A percentile compares a stretch with the other conserved stretches of the same genome.
These are phyloP conservation scores for Dromaius novaehollandiae DNA, from an alignment of 2,113 vertebrate genomes.

Conservation along the genomic window DNA sequence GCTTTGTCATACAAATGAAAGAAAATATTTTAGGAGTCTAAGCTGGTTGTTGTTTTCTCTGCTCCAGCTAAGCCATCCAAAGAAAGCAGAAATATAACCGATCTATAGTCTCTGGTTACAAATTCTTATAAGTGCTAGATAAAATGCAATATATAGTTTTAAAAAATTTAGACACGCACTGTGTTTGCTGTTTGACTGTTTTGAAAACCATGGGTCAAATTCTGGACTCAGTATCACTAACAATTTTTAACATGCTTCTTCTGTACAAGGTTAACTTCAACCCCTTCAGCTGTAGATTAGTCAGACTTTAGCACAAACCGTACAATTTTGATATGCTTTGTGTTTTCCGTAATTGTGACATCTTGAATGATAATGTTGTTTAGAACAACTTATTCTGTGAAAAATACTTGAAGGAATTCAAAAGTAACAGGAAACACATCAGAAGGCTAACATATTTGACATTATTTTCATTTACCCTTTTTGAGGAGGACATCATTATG, in stretches of 20 bases:
- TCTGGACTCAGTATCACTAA: rapidly evolving
- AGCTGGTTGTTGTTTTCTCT: neutral
- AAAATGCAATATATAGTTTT: neutral
- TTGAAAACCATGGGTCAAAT: neutral
- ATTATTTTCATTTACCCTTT: neutral
- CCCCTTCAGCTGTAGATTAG: neutral
- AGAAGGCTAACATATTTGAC: neutral
- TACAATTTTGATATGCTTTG: neutral
- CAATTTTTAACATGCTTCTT: neutral
- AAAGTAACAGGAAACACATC: neutral
- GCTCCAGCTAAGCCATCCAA: neutral
- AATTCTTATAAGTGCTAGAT: neutral
- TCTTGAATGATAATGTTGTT: neutral
- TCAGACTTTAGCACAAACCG: neutral
- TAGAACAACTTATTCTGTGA: neutral
- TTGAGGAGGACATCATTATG: neutral
- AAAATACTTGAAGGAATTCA: neutral
- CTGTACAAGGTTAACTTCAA: neutral
- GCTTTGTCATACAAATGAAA: neutral
- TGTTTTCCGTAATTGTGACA: neutral
- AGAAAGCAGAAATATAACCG: neutral
- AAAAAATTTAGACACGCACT: neutral
- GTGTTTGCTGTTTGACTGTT: neutral
- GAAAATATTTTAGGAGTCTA: neutral
- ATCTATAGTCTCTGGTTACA: neutral